Conservation (phyloP, 2,113 vertebrate genomes). For the Paratilapia polleni region DNA sequence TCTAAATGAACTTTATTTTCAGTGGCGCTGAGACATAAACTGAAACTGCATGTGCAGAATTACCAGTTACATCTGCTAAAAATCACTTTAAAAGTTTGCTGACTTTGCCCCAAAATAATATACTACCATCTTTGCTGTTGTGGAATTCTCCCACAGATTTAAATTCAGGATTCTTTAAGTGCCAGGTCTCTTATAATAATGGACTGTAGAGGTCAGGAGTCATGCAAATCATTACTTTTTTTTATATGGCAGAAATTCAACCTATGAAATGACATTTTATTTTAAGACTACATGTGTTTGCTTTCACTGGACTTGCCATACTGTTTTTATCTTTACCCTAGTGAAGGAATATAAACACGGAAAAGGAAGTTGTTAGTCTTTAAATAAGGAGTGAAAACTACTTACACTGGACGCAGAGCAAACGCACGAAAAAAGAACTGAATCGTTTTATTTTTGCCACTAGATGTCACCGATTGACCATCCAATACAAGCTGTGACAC, state of each 20-base stretch:
- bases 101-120: background rate
- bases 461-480: slow-evolving; percentile 68
- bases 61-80: background rate
- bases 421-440: background rate
- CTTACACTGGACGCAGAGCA: background rate
- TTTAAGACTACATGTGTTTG: background rate
- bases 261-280: no score
- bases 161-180: background rate
- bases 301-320: background rate
- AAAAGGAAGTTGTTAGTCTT: background rate
- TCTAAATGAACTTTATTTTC: background rate
- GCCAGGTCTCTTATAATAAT: background rate
- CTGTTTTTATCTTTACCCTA: background rate
- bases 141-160: background rate
- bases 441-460: slow-evolving; percentile 28
- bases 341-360: background rate
- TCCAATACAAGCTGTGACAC: slow-evolving; percentile 9
- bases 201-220: no score
- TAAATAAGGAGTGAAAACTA: background rate
- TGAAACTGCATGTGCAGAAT: background rate
- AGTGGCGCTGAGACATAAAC: background rate
- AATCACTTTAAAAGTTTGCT: background rate
- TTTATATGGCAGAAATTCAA: no score
- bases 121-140: background rate
- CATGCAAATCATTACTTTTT: no score